Evolutionary conservation across 2,113 vertebrate genomes (phyloP).

Genomic region (Phrynosoma blainvillii): DNA sequence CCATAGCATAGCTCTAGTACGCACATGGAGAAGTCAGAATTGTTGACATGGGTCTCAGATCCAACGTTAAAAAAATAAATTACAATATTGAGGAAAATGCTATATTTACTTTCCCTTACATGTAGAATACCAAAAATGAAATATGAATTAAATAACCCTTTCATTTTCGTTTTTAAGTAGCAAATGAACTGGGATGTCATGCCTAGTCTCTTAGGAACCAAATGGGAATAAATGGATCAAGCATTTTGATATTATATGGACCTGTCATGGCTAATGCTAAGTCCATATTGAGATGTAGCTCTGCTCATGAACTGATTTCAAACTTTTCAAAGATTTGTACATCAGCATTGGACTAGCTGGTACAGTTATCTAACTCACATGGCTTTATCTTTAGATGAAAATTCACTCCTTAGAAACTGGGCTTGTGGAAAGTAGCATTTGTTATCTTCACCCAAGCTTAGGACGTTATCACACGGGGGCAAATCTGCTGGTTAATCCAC

Average conservation of each 20-base stretch:
- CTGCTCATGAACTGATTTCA: too few relatives aligned
- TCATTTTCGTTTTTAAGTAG: rapidly evolving
- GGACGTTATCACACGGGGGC: too few relatives aligned
- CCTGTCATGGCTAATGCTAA: neutral
- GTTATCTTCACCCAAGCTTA: too few relatives aligned
- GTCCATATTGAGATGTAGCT: neutral
- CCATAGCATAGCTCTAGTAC: neutral
- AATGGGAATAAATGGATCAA: neutral
- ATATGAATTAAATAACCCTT: conserved; percentile 13
- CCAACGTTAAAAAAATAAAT: conserved; percentile 8
- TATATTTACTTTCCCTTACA: conserved; percentile 15
- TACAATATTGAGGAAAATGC: neutral
- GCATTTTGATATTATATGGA: neutral
- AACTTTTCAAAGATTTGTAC: too few relatives aligned
- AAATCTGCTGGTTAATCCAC: too few relatives aligned
- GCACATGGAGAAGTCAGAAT: neutral
- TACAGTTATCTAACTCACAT: too few relatives aligned
- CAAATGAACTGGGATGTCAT: neutral
- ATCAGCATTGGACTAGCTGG: too few relatives aligned
- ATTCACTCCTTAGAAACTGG: too few relatives aligned
- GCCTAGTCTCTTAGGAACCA: neutral
- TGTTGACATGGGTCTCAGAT: conserved; percentile 13
- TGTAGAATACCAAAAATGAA: neutral
- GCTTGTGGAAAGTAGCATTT: too few relatives aligned
- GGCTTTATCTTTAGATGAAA: too few relatives aligned